phyloP scores from a whole-genome alignment of 2,113 vertebrate genomes.

The Emydura subglobosa region DNA sequence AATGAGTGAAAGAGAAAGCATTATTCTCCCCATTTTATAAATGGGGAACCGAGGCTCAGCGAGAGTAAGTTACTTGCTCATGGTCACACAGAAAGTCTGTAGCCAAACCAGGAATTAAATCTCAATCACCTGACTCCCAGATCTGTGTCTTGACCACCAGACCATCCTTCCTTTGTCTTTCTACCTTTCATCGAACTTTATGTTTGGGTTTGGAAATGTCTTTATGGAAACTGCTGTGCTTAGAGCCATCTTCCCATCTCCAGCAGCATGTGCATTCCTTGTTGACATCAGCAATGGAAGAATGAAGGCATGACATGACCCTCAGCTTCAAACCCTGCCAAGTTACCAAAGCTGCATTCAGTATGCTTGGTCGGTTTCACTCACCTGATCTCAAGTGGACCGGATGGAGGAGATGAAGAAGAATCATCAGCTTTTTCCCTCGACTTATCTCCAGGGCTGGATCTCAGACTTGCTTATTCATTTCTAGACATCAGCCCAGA shows the following conservation, averaged over 20 bases:
- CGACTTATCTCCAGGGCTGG: neutral
- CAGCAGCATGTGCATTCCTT: neutral
- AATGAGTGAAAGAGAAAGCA: neutral
- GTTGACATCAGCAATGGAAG: neutral
- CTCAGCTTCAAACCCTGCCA: neutral
- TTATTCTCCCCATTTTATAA: neutral
- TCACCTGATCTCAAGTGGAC: rapidly evolving
- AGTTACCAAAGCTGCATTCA: neutral
- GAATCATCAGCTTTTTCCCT: neutral
- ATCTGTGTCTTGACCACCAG: rapidly evolving
- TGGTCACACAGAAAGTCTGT: neutral
- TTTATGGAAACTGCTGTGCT: neutral
- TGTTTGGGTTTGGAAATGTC: neutral
- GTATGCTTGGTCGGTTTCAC: neutral
- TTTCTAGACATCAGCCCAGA: neutral
- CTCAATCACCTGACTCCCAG: neutral
- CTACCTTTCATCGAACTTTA: neutral
- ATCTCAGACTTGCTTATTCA: neutral
- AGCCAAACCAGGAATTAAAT: neutral
- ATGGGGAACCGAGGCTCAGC: neutral
- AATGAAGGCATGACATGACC: neutral
- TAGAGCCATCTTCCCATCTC: neutral
- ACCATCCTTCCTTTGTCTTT: neutral
- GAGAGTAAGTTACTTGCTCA: neutral
- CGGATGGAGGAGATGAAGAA: neutral